phyloP scores from a whole-genome alignment of 2,888 invertebrate genomes.

The Andrena haemorrhoa region DNA sequence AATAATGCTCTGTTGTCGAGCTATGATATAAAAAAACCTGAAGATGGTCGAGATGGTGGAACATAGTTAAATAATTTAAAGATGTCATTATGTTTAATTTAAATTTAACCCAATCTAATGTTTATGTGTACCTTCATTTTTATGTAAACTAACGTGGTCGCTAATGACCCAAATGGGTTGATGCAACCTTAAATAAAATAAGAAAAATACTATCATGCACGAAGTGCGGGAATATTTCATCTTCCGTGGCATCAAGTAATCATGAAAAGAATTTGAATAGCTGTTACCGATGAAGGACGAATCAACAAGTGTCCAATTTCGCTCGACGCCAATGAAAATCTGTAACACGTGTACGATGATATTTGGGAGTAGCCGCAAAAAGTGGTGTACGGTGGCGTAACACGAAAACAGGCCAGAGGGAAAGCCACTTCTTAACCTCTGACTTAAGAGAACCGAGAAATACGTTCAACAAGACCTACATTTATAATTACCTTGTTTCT shows the following conservation, averaged over 20 bases:
- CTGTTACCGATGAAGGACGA: conserved; percentile 14
- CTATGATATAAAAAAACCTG: no score
- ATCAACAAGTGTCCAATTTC: conserved; percentile 47
- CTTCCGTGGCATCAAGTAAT: background rate
- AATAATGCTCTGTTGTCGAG: no score
- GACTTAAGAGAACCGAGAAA: background rate
- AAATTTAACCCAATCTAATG: no score
- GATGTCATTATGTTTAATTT: no score
- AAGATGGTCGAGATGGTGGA: no score
- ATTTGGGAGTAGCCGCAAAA: background rate
- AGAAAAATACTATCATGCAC: background rate
- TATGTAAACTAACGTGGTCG: no score
- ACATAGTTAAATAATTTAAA: no score
- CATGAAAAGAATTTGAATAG: conserved; percentile 7
- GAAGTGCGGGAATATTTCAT: background rate
- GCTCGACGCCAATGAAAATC: conserved; percentile 22
- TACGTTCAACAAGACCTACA: background rate
- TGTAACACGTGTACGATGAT: conserved; percentile 22
- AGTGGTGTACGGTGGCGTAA: background rate
- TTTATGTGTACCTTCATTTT: no score
- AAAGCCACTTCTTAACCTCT: background rate
- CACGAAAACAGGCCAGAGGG: background rate
- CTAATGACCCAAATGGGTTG: no score
- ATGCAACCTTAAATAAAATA: background rate
- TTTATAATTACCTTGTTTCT: conserved; percentile 33